Base-by-base conservation (phyloP, 2,888 invertebrate species). In the Melolontha melolontha region DNA sequence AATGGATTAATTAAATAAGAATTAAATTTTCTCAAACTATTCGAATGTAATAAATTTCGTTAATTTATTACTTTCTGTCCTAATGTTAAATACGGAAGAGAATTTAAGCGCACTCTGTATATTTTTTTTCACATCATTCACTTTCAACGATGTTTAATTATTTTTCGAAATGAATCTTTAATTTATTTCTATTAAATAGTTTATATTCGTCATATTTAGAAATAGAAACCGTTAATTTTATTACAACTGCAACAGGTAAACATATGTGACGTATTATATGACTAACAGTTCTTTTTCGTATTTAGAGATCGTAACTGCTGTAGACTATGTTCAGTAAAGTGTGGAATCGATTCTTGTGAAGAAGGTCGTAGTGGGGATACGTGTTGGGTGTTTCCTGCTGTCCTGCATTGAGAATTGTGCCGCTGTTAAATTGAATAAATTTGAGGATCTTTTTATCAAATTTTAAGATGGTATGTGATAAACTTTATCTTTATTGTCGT, bases 331-430 rank as follows among this genome's bases (percentile, higher is more conserved):
- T 59, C 29, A 44, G 59, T 59, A 29, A 44, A 14, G 14, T 8
- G 16, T 59, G 12, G 44, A 59, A 59, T 59, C 59, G 59, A 59
- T 59, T 59, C 34, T 14, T 27, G 47, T 16, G 14, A 44, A 57
- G 59, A 44, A 59, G 59, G 59, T 59, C 44, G 44, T 14, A 44
- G 59, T 44, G 59, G 59, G 59, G 59, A 59, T 44, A 59, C 59
- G 17, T 54, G 34, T 52, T 52, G 41, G 41, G 55, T 41, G 44
- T 59, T 59, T 59, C 59, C 59, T 59, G 44, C 59, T 59, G 16
- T 16, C 10, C 44, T 44, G 44, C 59, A 59, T 59, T 59, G 12
- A 59, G 57, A 10, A 7, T 42, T 5, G 8, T 29, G 12, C 14
- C 5, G 29, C n/a, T n/a, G 22, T 50, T 8, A 17, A 50, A 2